Base-by-base conservation (phyloP, 2,113 vertebrate genomes). In the Butorides virescens region DNA sequence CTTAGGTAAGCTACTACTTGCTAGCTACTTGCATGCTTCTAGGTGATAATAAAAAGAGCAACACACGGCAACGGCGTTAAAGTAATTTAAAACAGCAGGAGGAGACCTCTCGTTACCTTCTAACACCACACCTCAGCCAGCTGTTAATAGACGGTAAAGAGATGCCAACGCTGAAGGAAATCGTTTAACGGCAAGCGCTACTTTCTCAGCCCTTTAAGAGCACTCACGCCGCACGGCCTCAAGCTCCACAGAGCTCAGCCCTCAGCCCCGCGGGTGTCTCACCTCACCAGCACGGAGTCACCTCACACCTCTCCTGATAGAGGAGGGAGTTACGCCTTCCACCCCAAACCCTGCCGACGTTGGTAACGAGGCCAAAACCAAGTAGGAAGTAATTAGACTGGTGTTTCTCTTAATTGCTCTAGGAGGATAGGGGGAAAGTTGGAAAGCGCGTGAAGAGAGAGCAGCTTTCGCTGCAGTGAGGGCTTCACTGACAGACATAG, bases 291-390 rank as follows among this genome's bases (percentile, higher is more conserved):
- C 15, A 2, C 23, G 27, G 20, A 14, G 15, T 1, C 44, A 2
- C 34, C 49, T 46, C 56, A 2, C 0, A 2, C 0, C 32, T 4
- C n/a, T 13, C 37, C 30, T 7, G 0, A 11, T 0, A 11, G 39
- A 11, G 39, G 39, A 11, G 39, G 39, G 5, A 52, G 13, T 22
- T 5, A 13, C 2, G 1, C 2, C 21, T 42, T n/a, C 23, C 44
- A 7, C 1, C 50, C 15, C 34, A 16, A 36, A 17, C 30, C 37
- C 11, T 2, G 5, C 0, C 5, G 5, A 7, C 6, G 1, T 1
- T 0, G 2, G 3, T 2, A 25, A 46, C 4, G 3, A 34, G 16
- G 6, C 1, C 8, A 25, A 20, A 68, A 14, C 2, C 30, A 10
- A 32, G 9, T 18, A 71, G 27, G 44, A 84, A 65, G 8, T 4